Percentiles rank a stretch among this genome's conserved stretches.
Evolutionary conservation across 2,888 invertebrate genomes (phyloP).

Genomic region (Papilio demoleus): DNA sequence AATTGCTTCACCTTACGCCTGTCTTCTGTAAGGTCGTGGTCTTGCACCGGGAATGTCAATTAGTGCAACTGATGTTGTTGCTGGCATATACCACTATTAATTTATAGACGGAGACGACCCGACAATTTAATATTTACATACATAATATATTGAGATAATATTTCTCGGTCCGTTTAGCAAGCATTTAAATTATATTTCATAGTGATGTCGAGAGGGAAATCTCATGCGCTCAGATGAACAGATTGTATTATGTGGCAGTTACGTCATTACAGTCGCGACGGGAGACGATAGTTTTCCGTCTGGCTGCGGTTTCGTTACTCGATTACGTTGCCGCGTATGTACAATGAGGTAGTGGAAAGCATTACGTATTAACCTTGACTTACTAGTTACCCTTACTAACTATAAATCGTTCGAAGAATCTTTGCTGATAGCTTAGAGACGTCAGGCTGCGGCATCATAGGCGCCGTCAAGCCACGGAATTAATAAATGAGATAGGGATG

Average conservation of each 20-base stretch:
- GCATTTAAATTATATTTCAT: conserved; percentile 37
- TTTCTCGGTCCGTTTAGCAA: conserved; percentile 3
- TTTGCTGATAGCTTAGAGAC: too few species aligned
- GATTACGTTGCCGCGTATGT: conserved; percentile 49
- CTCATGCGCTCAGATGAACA: conserved; percentile 55
- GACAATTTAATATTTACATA: background rate
- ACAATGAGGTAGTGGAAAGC: conserved; percentile 55
- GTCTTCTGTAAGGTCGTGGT: too few species aligned
- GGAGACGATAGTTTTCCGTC: conserved; percentile 66
- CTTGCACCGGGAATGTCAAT: too few species aligned
- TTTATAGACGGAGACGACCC: too few species aligned
- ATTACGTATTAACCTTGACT: conserved; percentile 29
- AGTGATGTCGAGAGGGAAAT: conserved; percentile 68
- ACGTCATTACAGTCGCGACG: conserved; percentile 65
- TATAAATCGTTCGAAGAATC: too few species aligned
- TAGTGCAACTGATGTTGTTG: too few species aligned
- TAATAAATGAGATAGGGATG: too few species aligned
- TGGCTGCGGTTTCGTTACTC: conserved; percentile 60
- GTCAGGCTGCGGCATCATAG: too few species aligned
- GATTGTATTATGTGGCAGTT: conserved; percentile 58
- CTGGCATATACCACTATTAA: too few species aligned
- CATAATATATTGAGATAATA: background rate
- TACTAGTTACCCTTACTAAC: conserved; percentile 44
- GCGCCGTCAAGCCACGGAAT: too few species aligned
- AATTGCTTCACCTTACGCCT: too few species aligned